Evolutionary conservation across 2,888 invertebrate species (phyloP), one percentile per base, ranked within the genome.

Genomic region (Omphaloscelis lunosa): DNA sequence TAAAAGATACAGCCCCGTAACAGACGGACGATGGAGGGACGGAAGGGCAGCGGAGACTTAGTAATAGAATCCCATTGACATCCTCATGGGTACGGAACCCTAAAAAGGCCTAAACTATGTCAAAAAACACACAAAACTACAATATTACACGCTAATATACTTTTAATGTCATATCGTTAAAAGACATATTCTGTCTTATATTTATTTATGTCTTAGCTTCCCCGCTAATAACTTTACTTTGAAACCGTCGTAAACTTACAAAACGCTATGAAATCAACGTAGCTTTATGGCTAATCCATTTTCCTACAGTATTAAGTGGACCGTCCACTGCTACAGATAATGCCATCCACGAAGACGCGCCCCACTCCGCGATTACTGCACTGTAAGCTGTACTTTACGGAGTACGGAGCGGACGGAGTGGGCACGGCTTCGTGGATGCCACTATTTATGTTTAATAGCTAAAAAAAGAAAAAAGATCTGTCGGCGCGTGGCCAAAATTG

Each of bases 251-350:
- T 81, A 72, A 81, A 75, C 66, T 48, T 20, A 51, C 53, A 58
- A 72, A 69, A 80, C 29, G 81, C 75, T 23, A 84, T 73, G 45
- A 81, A 81, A 84, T 75, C 45, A 74, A 53, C 81, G 61, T 27
- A 1, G n/a, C n/a, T 65, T 80, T 58, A 79, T 34, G 27, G 41
- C 11, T 69, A 61, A 69, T 69, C 68, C 73, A 69, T 65, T 81
- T 72, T 59, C 48, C 53, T 69, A 68, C 73, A 27, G 56, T 27
- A 56, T 66, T 78, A 70, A 23, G 45, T 7, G 11, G 11, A 20
- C 15, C 9, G 1, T 75, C 75, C 75, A 58, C 34, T 15, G 41
- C 6, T 29, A 58, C 34, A 34, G 34, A 34, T 34, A 34, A 5
- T 34, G 34, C 34, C 34, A 34, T 34, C 34, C 34, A 34, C 34